Evolutionary conservation across 2,797 vertebrate genomes (phyloP), one percentile per base, ranked within the genome.

Genomic region (Meriones psammophilus): DNA sequence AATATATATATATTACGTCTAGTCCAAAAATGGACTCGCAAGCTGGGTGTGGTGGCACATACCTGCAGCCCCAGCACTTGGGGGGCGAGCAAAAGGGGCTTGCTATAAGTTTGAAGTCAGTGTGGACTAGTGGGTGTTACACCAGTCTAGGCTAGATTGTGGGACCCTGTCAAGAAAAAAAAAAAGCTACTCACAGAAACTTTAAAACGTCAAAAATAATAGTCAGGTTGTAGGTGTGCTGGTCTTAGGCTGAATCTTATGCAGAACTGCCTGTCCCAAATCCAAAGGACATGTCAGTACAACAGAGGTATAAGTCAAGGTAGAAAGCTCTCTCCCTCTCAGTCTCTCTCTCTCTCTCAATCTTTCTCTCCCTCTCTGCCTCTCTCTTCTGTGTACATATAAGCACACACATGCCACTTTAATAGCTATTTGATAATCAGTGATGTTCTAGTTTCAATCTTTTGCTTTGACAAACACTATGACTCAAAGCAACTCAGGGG

Each of bases 1-100:
- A 17, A 46, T 83, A 80, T n/a, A 24, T 56, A 58, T 58, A 58
- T 42, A 33, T n/a, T 30, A 79, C 5, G 28, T 46, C 12, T 68
- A n/a, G 90, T 86, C 62, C 78, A 58, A 93, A 92, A 85, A 39
- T 7, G 66, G 69, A 94, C 22, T 88, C 33, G 78, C 1, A 60
- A 74, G 91, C 30, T 66, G 56, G 28, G 20, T 28, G 14, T 33
- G 18, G 71, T 62, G 36, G 7, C 7, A 46, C 60, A 84, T 18
- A 39, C 28, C 54, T 8, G 3, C 18, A 88, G 6, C 71, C 12
- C 36, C 6, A 62, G 28, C 1, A 8, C 54, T 74, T 60, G 56
- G 28, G n/a, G n/a, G 42, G 28, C 24, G 8, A 74, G 36, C 5
- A 74, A 58, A 62, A 39, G 56, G 62, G 17, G 42, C 10, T 7